These are phyloP conservation scores for Acleris cristana DNA, from an alignment of 2,888 invertebrate species.

Conservation along the genomic window DNA sequence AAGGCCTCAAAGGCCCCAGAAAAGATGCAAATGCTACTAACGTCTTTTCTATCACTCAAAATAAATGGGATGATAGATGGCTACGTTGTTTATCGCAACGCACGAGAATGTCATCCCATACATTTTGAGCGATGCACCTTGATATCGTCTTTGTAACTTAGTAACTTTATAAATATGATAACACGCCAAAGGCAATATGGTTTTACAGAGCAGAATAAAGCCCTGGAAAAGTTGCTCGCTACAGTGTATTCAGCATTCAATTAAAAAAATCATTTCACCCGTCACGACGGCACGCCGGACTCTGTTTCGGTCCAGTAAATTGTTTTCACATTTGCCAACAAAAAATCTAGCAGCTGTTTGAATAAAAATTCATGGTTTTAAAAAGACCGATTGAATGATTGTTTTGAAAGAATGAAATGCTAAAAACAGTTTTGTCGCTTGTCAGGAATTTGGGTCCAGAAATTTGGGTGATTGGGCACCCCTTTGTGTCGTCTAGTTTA, in stretches of 20 bases:
- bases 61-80: too few species aligned
- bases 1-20: too few species aligned
- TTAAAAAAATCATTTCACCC: conserved; percentile 24
- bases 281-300: conserved; percentile 15
- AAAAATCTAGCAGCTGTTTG: conserved; percentile 13
- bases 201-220: too few species aligned
- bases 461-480: conserved; percentile 3
- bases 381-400: conserved; percentile 3
- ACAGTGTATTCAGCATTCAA: conserved; percentile 16
- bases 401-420: conserved; percentile 24
- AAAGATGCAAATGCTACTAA: too few species aligned
- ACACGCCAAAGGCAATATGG: too few species aligned
- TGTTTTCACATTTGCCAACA: conserved; percentile 19
- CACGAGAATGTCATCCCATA: too few species aligned
- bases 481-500: conserved; percentile 14
- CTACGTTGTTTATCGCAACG: too few species aligned
- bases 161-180: too few species aligned
- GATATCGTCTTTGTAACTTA: too few species aligned
- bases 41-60: too few species aligned
- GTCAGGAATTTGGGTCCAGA: conserved; percentile 16
- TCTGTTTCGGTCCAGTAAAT: conserved; percentile 13
- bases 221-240: too few species aligned
- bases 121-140: too few species aligned
- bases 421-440: conserved; percentile 21
- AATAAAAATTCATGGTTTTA: conserved; percentile 7